Evolutionary conservation across 2,797 vertebrate species (phyloP).

Genomic region (Rousettus madagascariensis): DNA sequence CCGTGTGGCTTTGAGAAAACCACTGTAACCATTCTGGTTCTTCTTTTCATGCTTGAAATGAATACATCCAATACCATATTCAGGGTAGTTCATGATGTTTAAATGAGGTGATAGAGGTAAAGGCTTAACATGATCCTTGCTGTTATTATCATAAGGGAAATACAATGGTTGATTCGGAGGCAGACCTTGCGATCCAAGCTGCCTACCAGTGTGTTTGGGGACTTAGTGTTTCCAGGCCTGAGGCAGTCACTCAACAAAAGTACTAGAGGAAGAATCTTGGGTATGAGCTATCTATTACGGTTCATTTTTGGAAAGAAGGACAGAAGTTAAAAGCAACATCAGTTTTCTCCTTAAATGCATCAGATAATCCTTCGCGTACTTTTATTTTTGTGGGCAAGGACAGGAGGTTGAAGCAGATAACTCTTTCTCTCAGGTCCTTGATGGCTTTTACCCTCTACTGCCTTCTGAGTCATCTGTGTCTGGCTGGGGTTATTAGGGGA

Average conservation of each 20-base stretch:
- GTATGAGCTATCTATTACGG: neutral
- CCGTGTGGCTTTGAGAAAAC: neutral
- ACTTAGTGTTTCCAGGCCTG: neutral
- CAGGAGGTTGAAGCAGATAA: neutral
- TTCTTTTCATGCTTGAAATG: neutral
- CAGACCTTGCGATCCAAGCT: neutral
- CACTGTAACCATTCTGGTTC: neutral
- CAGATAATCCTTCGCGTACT: neutral
- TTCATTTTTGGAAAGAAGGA: neutral
- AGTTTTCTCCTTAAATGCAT: neutral
- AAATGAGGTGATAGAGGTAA: neutral
- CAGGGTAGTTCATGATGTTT: neutral
- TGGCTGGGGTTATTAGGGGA: neutral
- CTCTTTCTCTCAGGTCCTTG: neutral
- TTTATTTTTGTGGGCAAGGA: neutral
- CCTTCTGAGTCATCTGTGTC: neutral
- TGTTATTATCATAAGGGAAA: neutral
- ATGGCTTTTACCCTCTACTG: neutral
- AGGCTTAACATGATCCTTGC: no score
- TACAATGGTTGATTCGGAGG: neutral
- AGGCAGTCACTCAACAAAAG: neutral
- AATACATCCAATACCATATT: neutral
- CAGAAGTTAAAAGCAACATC: neutral
- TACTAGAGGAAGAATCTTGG: neutral
- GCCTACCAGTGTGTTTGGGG: neutral